phyloP scores from a whole-genome alignment of 2,888 invertebrate species.

The Ceratothoa steindachneri region DNA sequence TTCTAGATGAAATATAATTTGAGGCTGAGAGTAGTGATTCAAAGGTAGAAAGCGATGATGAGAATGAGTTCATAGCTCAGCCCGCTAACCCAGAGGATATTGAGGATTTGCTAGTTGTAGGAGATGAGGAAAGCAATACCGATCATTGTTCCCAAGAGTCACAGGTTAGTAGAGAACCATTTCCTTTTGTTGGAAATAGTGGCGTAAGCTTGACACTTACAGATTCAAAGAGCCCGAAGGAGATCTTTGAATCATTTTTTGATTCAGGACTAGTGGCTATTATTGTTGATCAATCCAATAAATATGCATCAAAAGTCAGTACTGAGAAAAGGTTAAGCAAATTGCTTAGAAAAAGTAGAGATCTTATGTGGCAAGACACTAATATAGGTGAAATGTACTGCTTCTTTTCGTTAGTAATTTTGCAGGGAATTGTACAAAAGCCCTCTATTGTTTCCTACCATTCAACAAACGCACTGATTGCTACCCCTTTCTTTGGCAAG shows the following conservation, averaged over 20 bases:
- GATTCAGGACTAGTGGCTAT: not conserved
- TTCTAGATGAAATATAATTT: not conserved
- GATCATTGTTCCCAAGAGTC: not conserved
- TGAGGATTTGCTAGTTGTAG: too few relatives aligned
- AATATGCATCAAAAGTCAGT: not conserved
- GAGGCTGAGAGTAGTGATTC: not conserved
- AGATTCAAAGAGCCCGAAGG: conserved; percentile 1
- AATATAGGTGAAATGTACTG: not conserved
- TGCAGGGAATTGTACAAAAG: conserved; percentile 5
- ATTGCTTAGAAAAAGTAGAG: not conserved
- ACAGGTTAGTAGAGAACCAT: not conserved
- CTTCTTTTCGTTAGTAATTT: not conserved
- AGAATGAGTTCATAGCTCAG: too few relatives aligned
- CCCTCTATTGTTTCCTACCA: not conserved
- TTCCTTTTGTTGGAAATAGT: not conserved
- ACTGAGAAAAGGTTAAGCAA: not conserved
- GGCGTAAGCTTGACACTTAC: not conserved
- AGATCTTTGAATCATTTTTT: conserved; percentile 18
- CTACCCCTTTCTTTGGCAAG: conserved; percentile 1
- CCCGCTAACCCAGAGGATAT: too few relatives aligned
- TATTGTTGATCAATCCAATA: not conserved
- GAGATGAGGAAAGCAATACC: not conserved
- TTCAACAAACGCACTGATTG: not conserved
- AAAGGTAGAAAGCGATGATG: not conserved
- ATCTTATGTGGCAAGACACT: conserved; percentile 2